phyloP scores from a whole-genome alignment of 2,888 invertebrate genomes.

The Acrocera orbiculus region DNA sequence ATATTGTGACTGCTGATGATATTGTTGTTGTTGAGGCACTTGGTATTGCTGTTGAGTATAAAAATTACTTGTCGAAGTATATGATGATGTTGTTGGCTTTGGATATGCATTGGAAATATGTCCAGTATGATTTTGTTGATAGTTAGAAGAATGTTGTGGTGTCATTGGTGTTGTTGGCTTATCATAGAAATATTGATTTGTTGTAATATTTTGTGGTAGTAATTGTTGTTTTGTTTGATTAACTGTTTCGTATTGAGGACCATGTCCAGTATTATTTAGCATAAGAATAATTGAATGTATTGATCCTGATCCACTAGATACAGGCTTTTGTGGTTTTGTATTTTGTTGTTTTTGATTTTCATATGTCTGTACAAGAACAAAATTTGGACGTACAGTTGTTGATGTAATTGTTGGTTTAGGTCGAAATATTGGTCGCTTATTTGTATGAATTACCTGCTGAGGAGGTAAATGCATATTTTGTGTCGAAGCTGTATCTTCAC shows the following conservation, averaged over 20 bases:
- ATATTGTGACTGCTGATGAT: not conserved
- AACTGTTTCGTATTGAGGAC: conserved; percentile 15
- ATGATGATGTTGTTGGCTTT: no score
- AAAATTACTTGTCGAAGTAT: no score
- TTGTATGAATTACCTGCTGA: conserved; percentile 22
- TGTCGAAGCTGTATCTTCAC: conserved; percentile 35
- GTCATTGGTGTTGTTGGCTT: no score
- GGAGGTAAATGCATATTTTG: conserved; percentile 23
- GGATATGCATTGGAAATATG: no score
- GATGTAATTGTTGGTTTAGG: conserved; percentile 33
- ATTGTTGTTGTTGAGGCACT: not conserved
- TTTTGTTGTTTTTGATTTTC: conserved; percentile 13
- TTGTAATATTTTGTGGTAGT: no score
- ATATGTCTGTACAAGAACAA: conserved; percentile 19
- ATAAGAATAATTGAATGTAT: conserved; percentile 45
- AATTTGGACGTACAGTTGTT: conserved; percentile 23
- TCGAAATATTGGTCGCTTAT: conserved; percentile 37
- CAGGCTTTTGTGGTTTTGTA: conserved; percentile 16
- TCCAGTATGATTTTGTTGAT: no score
- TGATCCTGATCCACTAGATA: conserved; percentile 31
- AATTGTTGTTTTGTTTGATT: no score
- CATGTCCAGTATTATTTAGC: conserved; percentile 35
- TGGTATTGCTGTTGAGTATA: no score
- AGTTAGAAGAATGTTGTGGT: no score
- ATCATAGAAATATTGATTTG: no score